Evolutionary conservation across 2,888 invertebrate species (phyloP), one percentile per base, ranked within the genome.

Genomic region (Megamerina dolium): DNA sequence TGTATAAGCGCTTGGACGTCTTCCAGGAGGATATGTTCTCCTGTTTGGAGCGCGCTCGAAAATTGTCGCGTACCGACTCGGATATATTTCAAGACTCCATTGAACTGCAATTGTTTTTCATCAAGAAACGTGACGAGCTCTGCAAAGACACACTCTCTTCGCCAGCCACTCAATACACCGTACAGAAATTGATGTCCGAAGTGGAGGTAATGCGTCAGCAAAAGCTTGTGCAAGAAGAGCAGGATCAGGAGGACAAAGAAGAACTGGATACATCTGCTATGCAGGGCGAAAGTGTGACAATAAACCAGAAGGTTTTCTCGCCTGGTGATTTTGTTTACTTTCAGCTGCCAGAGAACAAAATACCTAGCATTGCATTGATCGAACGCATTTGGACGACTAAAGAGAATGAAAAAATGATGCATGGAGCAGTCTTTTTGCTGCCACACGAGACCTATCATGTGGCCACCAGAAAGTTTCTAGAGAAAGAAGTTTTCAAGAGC

Each of bases 11-110:
- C 5, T 74, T 99, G 49, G 97, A 99, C 68, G 79, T 85, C 43
- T 97, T 97, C 73, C 97, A 97, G 74, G 93, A 93, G 59, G 97
- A 99, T 64, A 82, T 97, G 64, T 97, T 99, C 66, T 80, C 86
- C 26, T 90, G 96, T 50, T 82, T 97, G 64, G 93, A 95, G 59
- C 74, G 87, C 56, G 94, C 94, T 0, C 80, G 97, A 3, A 82
- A 83, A 46, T 74, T 93, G 1, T 88, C 93, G 0, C 80, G 93
- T 12, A 87, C 90, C 0, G 95, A 96, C 73, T 95, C 96, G 3
- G 91, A 91, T 65, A 82, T 92, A 34, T 97, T 95, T 73, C 94
- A 96, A 64, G 97, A 99, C 71, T 85, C 95, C 0, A 82, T 93
- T 21, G 94, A 95, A 60, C 76, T 99, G 38, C 96, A 97, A 69